Evolutionary conservation across 2,888 invertebrate genomes (phyloP), one percentile per base, ranked within the genome.

Genomic region (Podotricha telesiphe): DNA sequence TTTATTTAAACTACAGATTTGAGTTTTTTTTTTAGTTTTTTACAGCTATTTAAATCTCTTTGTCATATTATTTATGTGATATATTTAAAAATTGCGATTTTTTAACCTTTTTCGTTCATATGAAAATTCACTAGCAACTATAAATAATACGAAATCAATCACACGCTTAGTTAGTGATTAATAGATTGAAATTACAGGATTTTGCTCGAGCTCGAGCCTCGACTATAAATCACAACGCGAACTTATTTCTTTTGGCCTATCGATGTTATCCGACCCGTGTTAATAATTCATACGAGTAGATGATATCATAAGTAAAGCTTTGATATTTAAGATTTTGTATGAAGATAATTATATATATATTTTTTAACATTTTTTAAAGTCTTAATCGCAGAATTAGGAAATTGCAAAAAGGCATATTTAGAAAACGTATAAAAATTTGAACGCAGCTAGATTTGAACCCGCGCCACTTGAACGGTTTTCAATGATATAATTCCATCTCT

Each of bases 151-250:
- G 6, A 15, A 58, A 42, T 42, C 56, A 58, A 58, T 58, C 20
- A 40, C 56, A 40, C 19, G 56, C 56, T 13, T 42, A 20, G 15
- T 58, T 42, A 42, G 42, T 58, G 42, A 58, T 58, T 58, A 58
- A 58, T 42, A 58, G 42, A 22, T 42, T 42, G 58, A 42, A 58
- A 58, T 58, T 58, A 58, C 42, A 58, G 42, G 22, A 58, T 58
- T 42, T n/a, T 17, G 15, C 15, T 19, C 15, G 15, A 42, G n/a
- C 20, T 42, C 20, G 6, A 40, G 40, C 20, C 40, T 58, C 42
- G 20, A 0, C 15, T 15, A 20, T 58, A 58, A 40, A 58, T 58
- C 58, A 58, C 56, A 58, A 58, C 40, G 42, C n/a, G 20, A 22
- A 58, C 42, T 42, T 58, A 58, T 58, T 58, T 42, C 58, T 58